Evolutionary conservation across 2,797 vertebrate species (phyloP), one percentile per base, ranked within the genome.

Genomic region (Astyanax mexicanus): DNA sequence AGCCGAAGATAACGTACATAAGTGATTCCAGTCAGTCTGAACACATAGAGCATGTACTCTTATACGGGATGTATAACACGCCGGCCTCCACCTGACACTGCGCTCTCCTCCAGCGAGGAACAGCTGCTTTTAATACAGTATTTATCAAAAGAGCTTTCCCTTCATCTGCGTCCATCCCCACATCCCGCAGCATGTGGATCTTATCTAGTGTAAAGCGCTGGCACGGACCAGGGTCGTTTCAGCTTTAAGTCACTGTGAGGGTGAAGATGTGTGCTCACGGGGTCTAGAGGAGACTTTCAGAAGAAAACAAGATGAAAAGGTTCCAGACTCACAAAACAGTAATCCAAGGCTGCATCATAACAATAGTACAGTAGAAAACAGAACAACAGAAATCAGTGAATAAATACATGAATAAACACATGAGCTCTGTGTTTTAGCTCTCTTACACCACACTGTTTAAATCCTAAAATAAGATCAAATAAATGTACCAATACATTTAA

Each of bases 81-180:
- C 51, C 49, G 42, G 64, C 73, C 37, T 75, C 21, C 10, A 51
- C 32, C 13, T 52, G 65, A 69, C 62, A 51, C 49, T 47, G 47
- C n/a, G 1, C 17, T 15, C 23, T 6, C 60, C 11, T 40, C 25
- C 54, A 19, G 9, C 52, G 49, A 25, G 13, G 44, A 75, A 49
- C 74, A 75, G 44, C 74, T 75, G 74, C 44, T 69, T 75, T 69
- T 69, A 68, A 69, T 75, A 38, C 17, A 8, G 8, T 21, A 19
- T 7, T 58, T 68, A 67, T 68, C 32, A 58, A 57, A 58, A 23
- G 64, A 60, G 35, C 9, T 40, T 12, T 8, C 42, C 23, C 19
- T 62, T 60, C 32, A 37, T 32, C 55, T n/a, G 7, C 57, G 49
- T 45, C 72, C 40, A 23, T 37, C 38, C 12, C 5, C 35, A 57